Evolutionary conservation across 1,140 invertebrate genomes (phyloP), one percentile per base, ranked within the genome.

Genomic region (Delia radicum): DNA sequence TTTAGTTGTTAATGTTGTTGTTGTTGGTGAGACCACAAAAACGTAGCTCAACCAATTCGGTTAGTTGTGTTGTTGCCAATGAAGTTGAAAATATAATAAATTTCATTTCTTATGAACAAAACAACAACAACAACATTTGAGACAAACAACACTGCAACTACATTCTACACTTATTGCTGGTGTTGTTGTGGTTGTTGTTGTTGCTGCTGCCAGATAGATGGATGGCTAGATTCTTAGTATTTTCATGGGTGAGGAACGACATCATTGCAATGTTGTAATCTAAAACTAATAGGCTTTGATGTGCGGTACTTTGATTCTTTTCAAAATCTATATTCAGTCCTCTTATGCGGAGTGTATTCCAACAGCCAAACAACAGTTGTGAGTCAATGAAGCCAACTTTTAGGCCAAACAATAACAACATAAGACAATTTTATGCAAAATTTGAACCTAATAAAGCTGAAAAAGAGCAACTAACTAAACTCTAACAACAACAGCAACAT

Each of bases 201-300:
- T n/a, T n/a, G n/a, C n/a, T 21, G 48, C 18, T 21, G 37, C 12
- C 12, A 55, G 21, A 55, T 21, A 21, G 48, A 55, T 55, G 48
- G n/a, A 18, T 21, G 48, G 48, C 18, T 55, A 55, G 48, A 55
- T 55, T 55, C 48, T 55, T 18, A 55, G 48, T 55, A 55, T 55
- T 55, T 55, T 55, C 48, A 55, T 55, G 48, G 48, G 48, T 55
- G 48, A 55, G 48, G 18, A 55, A 55, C 48, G 48, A 55, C 48
- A 55, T 55, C 48, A 55, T 55, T 21, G 48, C 48, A 55, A 61
- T 61, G 42, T 28, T 73, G 72, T 73, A 73, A 73, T 73, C 72
- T 73, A 48, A 48, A 73, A 73, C 72, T 73, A 73, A 73, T 73
- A 73, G 72, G 72, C 72, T 73, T 73, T 73, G 72, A 73, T 73